Evolutionary conservation across 2,797 vertebrate genomes (phyloP).

Genomic region (Clarias fuscus): DNA sequence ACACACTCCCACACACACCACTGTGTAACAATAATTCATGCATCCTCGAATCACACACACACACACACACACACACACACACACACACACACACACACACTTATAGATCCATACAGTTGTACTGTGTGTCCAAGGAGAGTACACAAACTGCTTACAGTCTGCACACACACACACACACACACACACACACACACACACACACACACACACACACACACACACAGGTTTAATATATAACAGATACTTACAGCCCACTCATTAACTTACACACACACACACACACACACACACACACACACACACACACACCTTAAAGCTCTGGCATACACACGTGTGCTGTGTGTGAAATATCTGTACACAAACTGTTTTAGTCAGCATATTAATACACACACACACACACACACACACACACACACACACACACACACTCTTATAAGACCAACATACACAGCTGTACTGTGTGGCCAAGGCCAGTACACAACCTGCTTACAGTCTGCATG

Average conservation of each 20-base stretch:
- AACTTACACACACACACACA: too few species aligned
- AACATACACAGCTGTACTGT: background rate
- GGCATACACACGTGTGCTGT: background rate
- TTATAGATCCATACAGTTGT: too few species aligned
- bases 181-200: background rate
- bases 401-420: background rate
- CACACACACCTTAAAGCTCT: background rate
- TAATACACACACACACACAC: background rate
- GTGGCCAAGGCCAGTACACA: conserved; percentile 6
- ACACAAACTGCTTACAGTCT: too few species aligned
- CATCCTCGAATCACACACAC: background rate
- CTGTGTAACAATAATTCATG: too few species aligned
- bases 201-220: background rate
- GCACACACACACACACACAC: too few species aligned
- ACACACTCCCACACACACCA: too few species aligned
- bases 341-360: background rate
- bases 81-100: conserved; percentile 8
- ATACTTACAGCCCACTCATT: too few species aligned
- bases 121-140: too few species aligned
- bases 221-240: too few species aligned
- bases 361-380: background rate
- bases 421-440: background rate
- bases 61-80: background rate
- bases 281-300: background rate
- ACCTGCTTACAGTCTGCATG: conserved; percentile 20